Evolutionary conservation across 2,797 vertebrate genomes (phyloP), one percentile per base, ranked within the genome.

Genomic region (Platalea minor): DNA sequence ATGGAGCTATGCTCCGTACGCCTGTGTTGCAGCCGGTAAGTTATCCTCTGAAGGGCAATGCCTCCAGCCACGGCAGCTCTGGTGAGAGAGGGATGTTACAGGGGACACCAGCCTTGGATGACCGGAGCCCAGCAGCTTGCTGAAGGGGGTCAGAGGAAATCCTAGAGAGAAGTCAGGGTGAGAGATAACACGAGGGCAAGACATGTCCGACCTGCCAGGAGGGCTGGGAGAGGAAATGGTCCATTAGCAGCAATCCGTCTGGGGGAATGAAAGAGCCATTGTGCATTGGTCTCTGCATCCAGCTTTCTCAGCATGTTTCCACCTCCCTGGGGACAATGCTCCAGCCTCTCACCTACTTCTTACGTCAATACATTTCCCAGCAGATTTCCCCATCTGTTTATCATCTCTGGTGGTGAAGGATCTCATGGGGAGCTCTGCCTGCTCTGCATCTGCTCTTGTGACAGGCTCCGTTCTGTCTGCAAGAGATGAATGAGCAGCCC

Each of bases 381-480:
- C 73, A 97, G 95, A 96, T 78, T 89, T 95, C 78, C 90, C 95
- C 96, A 97, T 96, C 96, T 97, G 96, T 95, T 97, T 95, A 77
- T 96, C 94, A 85, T 95, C 96, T 93, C 92, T 93, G 68, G 91
- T 94, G 88, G 86, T 85, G 84, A 95, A 92, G 95, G 60, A 91
- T 91, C 96, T 94, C 93, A 77, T 45, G 93, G 95, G 84, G 95
- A 95, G 93, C 64, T 89, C 84, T 93, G 96, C 93, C 88, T 91
- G 94, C 85, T 94, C 90, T 92, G 90, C 96, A 94, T 96, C 93
- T 96, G 96, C 92, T 95, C 90, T 85, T 91, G 31, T 95, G 91
- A 92, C 93, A 94, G 93, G 94, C 96, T 97, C 96, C 77, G 16
- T 90, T 95, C 95, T 95, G 96, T 96, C 96, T 96, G 80, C 0